phyloP scores from a whole-genome alignment of 2,888 invertebrate species.

The Drosophila vallismaia region DNA sequence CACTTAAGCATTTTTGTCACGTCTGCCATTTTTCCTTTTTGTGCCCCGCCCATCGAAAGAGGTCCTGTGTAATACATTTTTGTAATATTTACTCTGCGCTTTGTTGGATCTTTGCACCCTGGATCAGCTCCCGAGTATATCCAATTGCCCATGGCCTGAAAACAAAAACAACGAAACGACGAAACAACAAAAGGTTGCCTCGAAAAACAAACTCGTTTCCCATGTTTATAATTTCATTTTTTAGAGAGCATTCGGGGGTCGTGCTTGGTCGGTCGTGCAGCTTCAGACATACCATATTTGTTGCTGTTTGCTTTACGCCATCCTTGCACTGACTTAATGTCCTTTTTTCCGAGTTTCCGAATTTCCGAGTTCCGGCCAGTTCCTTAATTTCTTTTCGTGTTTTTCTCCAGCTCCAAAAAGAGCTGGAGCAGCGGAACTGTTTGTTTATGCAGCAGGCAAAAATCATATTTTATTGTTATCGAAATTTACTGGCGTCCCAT shows the following conservation, averaged over 20 bases:
- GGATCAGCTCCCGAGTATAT: slow-evolving; percentile 24
- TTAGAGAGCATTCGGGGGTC: slow-evolving; percentile 20
- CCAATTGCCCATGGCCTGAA: slow-evolving; percentile 4
- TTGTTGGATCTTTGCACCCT: slow-evolving; percentile 62
- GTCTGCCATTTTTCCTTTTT: slow-evolving; percentile 64
- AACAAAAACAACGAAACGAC: not conserved
- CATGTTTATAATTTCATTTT: not conserved
- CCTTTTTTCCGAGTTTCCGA: slow-evolving; percentile 17
- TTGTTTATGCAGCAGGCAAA: slow-evolving; percentile 49
- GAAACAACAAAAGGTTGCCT: not conserved
- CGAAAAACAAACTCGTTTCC: not conserved
- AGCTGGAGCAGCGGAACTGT: not conserved
- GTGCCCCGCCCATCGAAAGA: slow-evolving; percentile 8
- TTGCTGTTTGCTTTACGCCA: slow-evolving; percentile 37
- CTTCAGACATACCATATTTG: slow-evolving; percentile 10
- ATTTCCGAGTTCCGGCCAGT: slow-evolving; percentile 49
- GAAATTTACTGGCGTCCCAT: slow-evolving; percentile 68
- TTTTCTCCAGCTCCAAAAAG: slow-evolving; percentile 33
- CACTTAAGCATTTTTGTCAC: slow-evolving; percentile 78
- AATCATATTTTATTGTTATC: slow-evolving; percentile 79
- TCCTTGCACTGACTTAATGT: slow-evolving; percentile 38
- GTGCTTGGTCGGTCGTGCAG: not conserved
- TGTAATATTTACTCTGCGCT: slow-evolving; percentile 76
- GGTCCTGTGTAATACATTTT: slow-evolving; percentile 63
- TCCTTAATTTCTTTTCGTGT: slow-evolving; percentile 75